These are phyloP conservation scores for Pseudomyrmex flavicornis DNA, from an alignment of 1,140 invertebrate genomes.

Conservation along the genomic window DNA sequence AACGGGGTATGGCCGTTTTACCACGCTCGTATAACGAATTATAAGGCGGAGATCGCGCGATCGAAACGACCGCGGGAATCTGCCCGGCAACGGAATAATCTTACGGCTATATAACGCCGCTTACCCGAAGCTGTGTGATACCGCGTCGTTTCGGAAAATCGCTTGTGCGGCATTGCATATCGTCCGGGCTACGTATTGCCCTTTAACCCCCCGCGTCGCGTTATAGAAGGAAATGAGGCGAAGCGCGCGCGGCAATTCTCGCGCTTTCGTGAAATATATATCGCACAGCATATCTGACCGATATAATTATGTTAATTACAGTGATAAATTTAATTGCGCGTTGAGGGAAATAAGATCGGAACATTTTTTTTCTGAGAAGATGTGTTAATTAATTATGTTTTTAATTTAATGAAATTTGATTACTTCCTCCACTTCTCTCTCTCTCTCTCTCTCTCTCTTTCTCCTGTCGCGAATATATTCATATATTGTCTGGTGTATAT, in stretches of 20 bases:
- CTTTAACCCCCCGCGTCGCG: background rate
- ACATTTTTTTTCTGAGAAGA: background rate
- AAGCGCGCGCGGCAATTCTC: background rate
- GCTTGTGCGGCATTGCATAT: conserved; percentile 15
- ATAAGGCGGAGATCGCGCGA: conserved; percentile 39
- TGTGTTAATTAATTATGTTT: background rate
- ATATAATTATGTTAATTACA: background rate
- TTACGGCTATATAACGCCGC: conserved; percentile 12
- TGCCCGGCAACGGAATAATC: conserved; percentile 22
- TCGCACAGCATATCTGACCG: background rate
- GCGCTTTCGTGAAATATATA: background rate
- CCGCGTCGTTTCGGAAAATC: conserved; percentile 47
- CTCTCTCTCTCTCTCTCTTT: no score
- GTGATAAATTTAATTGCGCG: background rate
- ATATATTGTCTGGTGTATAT: background rate
- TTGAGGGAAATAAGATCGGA: background rate
- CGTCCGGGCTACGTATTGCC: background rate
- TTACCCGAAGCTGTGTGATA: conserved; percentile 1
- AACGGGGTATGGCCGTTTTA: conserved; percentile 52
- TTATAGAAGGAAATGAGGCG: background rate
- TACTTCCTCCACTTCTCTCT: background rate
- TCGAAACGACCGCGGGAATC: conserved; percentile 47
- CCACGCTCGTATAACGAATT: conserved; percentile 63
- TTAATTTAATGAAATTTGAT: background rate
- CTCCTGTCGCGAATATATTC: no score